A percentile compares a stretch with the other conserved stretches of the same genome.
phyloP scores from a whole-genome alignment of 2,797 vertebrate species.

The Manis crassicaudata region DNA sequence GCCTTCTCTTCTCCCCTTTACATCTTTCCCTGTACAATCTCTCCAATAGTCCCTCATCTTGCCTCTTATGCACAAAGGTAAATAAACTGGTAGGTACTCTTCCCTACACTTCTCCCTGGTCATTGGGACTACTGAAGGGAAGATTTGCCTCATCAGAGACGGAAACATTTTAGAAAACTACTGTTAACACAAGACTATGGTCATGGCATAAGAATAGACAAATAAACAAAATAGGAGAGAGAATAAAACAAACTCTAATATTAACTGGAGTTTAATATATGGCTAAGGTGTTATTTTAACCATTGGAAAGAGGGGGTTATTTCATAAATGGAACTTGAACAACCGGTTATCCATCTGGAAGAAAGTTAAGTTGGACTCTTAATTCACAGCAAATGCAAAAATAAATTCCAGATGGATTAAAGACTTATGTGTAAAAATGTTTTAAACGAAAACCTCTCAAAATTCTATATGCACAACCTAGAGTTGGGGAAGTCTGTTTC shows the following conservation, averaged over 20 bases:
- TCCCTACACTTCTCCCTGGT: not conserved
- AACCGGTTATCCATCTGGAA: constrained; percentile 15
- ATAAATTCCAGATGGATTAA: constrained; percentile 55
- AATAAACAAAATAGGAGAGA: not conserved
- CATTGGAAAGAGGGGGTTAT: not conserved
- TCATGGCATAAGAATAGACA: not conserved
- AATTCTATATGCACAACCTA: not conserved
- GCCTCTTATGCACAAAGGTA: not conserved
- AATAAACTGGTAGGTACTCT: not conserved
- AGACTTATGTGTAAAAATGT: constrained; percentile 43
- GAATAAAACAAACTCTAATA: constrained; percentile 9
- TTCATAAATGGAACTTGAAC: constrained; percentile 30
- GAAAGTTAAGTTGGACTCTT: constrained; percentile 10
- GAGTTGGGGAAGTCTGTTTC: not conserved
- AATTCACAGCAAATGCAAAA: constrained; percentile 62
- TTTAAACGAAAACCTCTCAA: constrained; percentile 32
- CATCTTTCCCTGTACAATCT: not conserved
- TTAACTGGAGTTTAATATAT: not conserved
- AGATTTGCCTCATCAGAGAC: not conserved
- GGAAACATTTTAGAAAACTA: not conserved
- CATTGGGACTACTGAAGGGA: not conserved
- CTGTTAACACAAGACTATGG: not conserved
- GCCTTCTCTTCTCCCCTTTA: not conserved
- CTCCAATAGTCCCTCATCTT: not conserved
- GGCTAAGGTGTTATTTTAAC: constrained; percentile 29